A percentile compares a stretch with the other conserved stretches of the same genome.
Evolutionary conservation across 2,797 vertebrate genomes (phyloP).

Genomic region (Stomatorhinus walkeri): DNA sequence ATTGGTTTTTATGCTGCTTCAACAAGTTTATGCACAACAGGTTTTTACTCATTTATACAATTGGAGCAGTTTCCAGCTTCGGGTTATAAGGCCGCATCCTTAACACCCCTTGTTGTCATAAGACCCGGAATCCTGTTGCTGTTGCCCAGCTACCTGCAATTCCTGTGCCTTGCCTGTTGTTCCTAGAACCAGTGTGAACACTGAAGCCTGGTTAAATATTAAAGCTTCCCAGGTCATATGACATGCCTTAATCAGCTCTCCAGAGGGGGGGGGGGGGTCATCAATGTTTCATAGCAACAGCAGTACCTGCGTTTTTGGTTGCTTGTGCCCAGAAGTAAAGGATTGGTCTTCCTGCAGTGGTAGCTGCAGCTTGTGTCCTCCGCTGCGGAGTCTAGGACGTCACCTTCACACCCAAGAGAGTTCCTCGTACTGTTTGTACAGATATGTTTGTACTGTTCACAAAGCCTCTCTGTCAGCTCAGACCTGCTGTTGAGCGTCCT

Average conservation of each 20-base stretch:
- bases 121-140: neutral
- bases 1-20: neutral
- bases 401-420: neutral
- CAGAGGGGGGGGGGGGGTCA: neutral
- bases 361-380: neutral
- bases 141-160: neutral
- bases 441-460: neutral
- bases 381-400: neutral
- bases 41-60: neutral
- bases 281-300: slow-evolving; percentile 23
- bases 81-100: neutral
- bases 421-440: neutral
- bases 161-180: neutral
- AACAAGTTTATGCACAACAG: neutral
- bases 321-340: neutral
- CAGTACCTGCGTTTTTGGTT: neutral
- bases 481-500: neutral
- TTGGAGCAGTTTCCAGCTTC: neutral
- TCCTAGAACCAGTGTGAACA: neutral
- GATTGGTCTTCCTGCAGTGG: neutral
- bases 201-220: slow-evolving; percentile 28
- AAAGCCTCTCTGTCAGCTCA: neutral
- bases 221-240: slow-evolving; percentile 17
- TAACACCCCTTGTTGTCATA: neutral
- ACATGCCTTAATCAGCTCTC: slow-evolving; percentile 29